phyloP scores from a whole-genome alignment of 2,888 invertebrate genomes.

The Blastobasis lacticolella region DNA sequence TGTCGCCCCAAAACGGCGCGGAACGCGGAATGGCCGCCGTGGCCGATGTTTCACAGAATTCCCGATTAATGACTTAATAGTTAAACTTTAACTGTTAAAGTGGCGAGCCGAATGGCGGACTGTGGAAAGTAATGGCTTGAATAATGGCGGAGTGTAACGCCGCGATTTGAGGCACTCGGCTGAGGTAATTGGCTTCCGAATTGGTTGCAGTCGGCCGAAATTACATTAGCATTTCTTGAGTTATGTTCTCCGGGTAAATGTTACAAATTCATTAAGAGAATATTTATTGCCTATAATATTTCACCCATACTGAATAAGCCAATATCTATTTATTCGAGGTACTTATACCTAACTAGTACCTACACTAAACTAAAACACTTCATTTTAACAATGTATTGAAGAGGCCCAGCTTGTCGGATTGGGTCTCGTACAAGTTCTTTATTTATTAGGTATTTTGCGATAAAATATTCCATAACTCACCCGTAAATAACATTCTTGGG shows the following conservation, averaged over 20 bases:
- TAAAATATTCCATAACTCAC: too few species aligned
- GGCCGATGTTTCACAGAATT: slow-evolving; percentile 35
- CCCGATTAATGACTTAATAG: slow-evolving; percentile 60
- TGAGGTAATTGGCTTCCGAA: slow-evolving; percentile 3
- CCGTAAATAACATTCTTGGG: too few species aligned
- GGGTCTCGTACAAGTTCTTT: neutral
- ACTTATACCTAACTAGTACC: too few species aligned
- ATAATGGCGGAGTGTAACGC: slow-evolving; percentile 40
- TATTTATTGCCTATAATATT: too few species aligned
- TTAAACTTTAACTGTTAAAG: slow-evolving; percentile 54
- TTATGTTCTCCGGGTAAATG: neutral
- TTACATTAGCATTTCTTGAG: slow-evolving; percentile 4
- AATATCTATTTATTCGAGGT: too few species aligned
- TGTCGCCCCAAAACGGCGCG: slow-evolving; percentile 26
- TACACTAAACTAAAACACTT: too few species aligned
- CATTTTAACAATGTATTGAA: too few species aligned
- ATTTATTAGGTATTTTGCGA: too few species aligned
- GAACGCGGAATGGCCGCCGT: slow-evolving; percentile 34
- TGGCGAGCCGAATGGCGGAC: slow-evolving; percentile 38
- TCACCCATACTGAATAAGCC: too few species aligned
- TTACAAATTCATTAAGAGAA: too few species aligned
- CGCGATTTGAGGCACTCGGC: slow-evolving; percentile 26
- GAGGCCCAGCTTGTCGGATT: too few species aligned
- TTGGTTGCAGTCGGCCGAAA: neutral
- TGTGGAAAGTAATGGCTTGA: slow-evolving; percentile 47